Evolutionary conservation across 2,113 vertebrate species (phyloP), one percentile per base, ranked within the genome.

Genomic region (Lycocorax pyrrhopterus): DNA sequence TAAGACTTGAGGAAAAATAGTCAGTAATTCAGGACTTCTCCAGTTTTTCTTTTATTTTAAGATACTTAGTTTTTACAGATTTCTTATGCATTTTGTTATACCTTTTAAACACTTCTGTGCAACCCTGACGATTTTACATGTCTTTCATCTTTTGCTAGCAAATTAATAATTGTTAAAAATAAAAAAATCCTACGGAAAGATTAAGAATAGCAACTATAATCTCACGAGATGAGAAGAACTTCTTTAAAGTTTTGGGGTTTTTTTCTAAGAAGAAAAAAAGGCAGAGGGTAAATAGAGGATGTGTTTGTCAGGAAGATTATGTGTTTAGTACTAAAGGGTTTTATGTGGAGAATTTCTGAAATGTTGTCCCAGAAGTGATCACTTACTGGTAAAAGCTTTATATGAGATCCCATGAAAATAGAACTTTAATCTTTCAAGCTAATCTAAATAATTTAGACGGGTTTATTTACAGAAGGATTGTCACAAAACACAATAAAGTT

Each of bases 381-480:
- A 51, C 33, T 95, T 89, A 25, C 89, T 96, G 23, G 66, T 91
- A 79, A 89, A 95, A 93, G 62, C 75, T 83, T 96, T 96, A 46
- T 78, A 39, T 85, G 87, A 77, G 46, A 62, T 77, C 78, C 52
- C 86, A 59, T 85, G 91, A 85, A 96, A 96, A 89, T 5, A 94
- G 46, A 95, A 62, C 67, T 79, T 94, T 85, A 93, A 84, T 93
- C 71, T 90, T 67, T 83, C 75, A 89, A 80, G 46, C 25, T 74
- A 84, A 92, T 96, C 67, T 94, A 86, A 94, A 95, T 90, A 95
- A 92, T 95, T 91, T 88, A 94, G 56, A 25, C 17, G 59, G 37
- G 30, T 83, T 93, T 90, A 80, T 93, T 93, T 93, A 71, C 87
- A 91, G 74, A 87, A 87, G 27, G 32, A 32, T 93, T 93, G 84